These are phyloP conservation scores for Falcunculus frontatus DNA, from an alignment of 2,113 vertebrate genomes.

Conservation along the genomic window DNA sequence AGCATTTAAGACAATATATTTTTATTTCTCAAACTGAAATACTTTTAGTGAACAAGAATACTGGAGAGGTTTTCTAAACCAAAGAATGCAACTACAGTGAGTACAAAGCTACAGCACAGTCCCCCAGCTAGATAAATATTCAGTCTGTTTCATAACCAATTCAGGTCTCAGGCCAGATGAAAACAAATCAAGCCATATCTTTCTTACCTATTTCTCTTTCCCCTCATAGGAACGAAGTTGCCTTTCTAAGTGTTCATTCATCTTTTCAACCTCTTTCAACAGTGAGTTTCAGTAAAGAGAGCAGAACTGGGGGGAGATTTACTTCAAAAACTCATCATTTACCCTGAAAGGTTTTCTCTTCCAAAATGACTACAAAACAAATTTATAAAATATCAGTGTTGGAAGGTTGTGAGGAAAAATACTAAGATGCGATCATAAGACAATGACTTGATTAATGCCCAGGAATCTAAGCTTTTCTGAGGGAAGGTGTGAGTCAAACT, in stretches of 20 bases:
- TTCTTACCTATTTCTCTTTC: neutral
- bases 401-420: conserved; percentile 5
- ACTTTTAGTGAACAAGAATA: neutral
- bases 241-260: neutral
- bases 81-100: neutral
- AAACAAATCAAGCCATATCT: neutral
- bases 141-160: neutral
- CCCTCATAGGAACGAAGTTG: neutral
- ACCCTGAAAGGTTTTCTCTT: neutral
- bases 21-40: neutral
- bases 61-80: neutral
- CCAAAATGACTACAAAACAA: neutral
- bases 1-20: neutral
- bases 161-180: neutral
- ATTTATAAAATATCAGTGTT: neutral
- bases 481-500: conserved; percentile 14
- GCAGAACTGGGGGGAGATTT: neutral
- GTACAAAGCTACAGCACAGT: neutral
- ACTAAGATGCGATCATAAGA: neutral
- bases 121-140: neutral
- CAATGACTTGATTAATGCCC: neutral
- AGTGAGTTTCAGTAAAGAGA: neutral
- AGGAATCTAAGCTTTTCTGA: neutral
- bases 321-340: neutral
- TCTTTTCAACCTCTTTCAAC: neutral